These are phyloP conservation scores for Lophotriccus pileatus DNA, from an alignment of 2,797 vertebrate genomes.

Conservation along the genomic window DNA sequence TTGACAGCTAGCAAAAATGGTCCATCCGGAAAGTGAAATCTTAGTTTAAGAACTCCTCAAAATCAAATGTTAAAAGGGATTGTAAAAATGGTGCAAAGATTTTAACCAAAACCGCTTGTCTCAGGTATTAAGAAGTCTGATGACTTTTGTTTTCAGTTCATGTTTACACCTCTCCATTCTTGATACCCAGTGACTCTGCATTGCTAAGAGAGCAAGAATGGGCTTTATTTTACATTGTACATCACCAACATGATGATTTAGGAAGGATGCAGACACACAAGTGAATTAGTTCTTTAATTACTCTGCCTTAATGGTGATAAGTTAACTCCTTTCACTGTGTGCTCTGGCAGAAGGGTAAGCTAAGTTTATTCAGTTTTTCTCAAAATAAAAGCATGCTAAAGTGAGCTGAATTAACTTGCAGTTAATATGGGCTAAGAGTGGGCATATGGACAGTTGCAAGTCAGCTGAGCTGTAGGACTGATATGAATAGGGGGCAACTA, in stretches of 20 bases:
- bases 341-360: background rate
- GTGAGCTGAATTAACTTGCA: background rate
- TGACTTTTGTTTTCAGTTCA: background rate
- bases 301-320: background rate
- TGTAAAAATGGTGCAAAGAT: background rate
- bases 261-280: background rate
- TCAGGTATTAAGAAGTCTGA: background rate
- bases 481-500: background rate
- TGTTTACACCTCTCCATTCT: background rate
- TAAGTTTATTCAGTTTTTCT: background rate
- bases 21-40: background rate
- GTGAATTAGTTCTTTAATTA: slow-evolving; percentile 1
- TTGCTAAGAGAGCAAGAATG: background rate
- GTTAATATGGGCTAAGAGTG: background rate
- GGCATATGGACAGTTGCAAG: background rate
- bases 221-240: background rate
- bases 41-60: background rate
- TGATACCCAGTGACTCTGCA: background rate
- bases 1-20: background rate
- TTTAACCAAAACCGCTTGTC: background rate
- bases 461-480: background rate
- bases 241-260: background rate
- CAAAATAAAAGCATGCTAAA: background rate
- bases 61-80: background rate
- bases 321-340: background rate